Conservation (phyloP, 2,797 vertebrate species). For the Catamblyrhynchus diadema region DNA sequence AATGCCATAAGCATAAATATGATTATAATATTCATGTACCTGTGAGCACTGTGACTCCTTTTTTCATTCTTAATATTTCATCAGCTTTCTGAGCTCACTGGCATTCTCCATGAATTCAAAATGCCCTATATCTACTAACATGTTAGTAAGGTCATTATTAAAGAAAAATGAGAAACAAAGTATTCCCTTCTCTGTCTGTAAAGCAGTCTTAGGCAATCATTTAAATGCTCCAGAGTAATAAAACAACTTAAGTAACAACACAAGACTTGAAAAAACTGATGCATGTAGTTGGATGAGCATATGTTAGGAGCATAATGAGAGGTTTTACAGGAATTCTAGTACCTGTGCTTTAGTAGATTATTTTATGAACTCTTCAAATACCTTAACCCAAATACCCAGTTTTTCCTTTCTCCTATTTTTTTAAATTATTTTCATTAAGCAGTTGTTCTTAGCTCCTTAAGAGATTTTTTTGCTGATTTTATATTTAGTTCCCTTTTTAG, state of each 20-base stretch:
- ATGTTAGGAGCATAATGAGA: not conserved
- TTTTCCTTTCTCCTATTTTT: not conserved
- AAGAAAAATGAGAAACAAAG: not conserved
- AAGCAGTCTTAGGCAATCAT: not conserved
- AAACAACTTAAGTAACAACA: not conserved
- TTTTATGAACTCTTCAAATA: not conserved
- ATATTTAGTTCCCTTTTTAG: not conserved
- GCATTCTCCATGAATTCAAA: not conserved
- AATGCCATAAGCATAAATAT: not conserved
- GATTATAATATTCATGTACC: not conserved
- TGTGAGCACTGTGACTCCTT: not conserved
- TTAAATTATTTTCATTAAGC: not conserved
- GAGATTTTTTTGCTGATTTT: not conserved
- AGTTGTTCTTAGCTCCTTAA: not conserved
- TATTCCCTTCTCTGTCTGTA: not conserved
- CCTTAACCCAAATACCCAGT: not conserved
- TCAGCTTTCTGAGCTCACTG: not conserved
- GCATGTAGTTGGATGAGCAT: not conserved
- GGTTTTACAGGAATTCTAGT: not conserved
- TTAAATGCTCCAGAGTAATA: not conserved
- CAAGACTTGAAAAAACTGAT: not conserved
- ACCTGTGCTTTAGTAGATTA: not conserved
- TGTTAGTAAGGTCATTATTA: not conserved
- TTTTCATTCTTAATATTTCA: not conserved
- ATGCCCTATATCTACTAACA: not conserved